Conservation (phyloP, 2,797 vertebrate species). For the Enteromius argenteus region DNA sequence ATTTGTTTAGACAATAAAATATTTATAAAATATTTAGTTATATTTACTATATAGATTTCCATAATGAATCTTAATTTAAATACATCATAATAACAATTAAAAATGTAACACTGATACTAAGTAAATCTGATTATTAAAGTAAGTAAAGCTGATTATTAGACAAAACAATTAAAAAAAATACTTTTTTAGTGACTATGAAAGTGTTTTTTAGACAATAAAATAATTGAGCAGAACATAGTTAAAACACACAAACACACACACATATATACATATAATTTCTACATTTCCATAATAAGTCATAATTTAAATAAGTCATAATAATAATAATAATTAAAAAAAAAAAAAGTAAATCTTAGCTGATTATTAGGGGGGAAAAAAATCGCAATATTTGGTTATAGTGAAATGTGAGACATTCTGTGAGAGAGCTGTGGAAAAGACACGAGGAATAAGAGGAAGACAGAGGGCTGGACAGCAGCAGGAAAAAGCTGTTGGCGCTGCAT, state of each 20-base stretch:
- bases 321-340: not conserved
- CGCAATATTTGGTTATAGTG: not conserved
- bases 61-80: not conserved
- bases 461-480: conserved; percentile 38
- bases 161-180: not conserved
- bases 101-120: not conserved
- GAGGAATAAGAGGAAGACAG: conserved; percentile 67
- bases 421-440: conserved; percentile 24
- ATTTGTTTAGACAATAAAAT: not conserved
- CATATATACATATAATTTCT: too few relatives aligned
- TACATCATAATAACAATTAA: not conserved
- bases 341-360: not conserved
- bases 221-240: too few relatives aligned
- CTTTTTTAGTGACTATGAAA: too few relatives aligned
- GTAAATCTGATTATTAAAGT: too few relatives aligned
- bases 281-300: too few relatives aligned
- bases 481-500: conserved; percentile 79
- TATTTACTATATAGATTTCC: not conserved
- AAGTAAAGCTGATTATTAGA: too few relatives aligned
- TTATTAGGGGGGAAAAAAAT: not conserved
- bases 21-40: not conserved
- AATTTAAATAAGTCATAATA: not conserved
- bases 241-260: too few relatives aligned
- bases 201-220: too few relatives aligned
- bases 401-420: not conserved